Conservation (phyloP, 2,113 vertebrate genomes). For the Ammospiza caudacuta region DNA sequence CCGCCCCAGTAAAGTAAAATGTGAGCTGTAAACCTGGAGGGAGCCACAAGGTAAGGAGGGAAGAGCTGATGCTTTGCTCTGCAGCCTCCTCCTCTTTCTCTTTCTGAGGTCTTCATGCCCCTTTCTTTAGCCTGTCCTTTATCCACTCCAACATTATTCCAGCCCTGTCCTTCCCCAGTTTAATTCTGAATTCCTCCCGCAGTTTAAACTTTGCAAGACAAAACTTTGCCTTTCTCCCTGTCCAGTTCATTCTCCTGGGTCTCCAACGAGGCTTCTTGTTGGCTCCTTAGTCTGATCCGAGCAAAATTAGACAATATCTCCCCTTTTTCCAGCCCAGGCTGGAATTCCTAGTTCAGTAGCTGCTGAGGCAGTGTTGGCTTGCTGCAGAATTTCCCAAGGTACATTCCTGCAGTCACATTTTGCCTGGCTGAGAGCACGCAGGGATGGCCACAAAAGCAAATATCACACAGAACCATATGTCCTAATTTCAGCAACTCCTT, state of each 20-base stretch:
- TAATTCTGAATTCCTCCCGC: rapidly evolving
- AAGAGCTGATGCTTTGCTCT: not conserved
- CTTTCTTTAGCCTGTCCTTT: not conserved
- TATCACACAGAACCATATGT: not conserved
- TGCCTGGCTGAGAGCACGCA: not conserved
- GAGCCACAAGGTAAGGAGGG: not conserved
- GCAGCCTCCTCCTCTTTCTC: not conserved
- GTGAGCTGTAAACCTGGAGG: not conserved
- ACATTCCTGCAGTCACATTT: not conserved
- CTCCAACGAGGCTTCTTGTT: not conserved
- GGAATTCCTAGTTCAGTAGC: not conserved
- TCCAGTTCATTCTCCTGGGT: not conserved
- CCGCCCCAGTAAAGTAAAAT: not conserved
- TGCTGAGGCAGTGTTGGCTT: not conserved
- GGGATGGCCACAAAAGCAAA: not conserved
- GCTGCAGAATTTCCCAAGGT: not conserved
- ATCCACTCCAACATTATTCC: rapidly evolving
- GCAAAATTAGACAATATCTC: not conserved
- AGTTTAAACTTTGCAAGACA: not conserved
- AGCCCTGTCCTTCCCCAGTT: not conserved
- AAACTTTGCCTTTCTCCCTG: not conserved
- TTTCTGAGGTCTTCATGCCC: rapidly evolving
- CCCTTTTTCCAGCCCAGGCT: not conserved
- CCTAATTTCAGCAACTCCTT: not conserved
- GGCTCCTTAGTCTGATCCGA: not conserved